phyloP scores from a whole-genome alignment of 2,113 vertebrate species.

The Hippolais icterina region DNA sequence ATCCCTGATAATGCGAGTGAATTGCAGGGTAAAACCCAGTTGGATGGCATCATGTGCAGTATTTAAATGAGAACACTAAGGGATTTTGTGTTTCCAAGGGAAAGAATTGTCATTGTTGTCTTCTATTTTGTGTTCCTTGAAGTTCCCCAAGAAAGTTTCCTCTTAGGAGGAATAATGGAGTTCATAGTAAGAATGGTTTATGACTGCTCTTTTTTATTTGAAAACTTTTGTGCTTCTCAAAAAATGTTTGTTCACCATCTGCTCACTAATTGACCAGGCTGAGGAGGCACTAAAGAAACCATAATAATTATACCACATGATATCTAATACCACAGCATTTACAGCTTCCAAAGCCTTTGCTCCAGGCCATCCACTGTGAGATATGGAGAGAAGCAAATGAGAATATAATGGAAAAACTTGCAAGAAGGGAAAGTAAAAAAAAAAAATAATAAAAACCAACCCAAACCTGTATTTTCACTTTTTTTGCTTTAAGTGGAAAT shows the following conservation, averaged over 20 bases:
- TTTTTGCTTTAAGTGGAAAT: neutral
- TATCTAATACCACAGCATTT: neutral
- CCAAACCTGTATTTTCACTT: neutral
- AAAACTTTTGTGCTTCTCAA: neutral
- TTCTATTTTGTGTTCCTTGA: conserved; percentile 13
- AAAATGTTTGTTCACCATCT: neutral
- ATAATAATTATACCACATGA: neutral
- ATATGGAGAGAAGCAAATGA: neutral
- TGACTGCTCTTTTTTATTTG: neutral
- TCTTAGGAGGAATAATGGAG: neutral
- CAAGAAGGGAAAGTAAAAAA: neutral
- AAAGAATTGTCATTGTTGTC: conserved; percentile 9
- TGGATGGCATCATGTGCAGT: neutral
- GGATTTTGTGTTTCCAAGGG: conserved; percentile 21
- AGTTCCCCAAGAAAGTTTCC: conserved; percentile 3
- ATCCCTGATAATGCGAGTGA: neutral
- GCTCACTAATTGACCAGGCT: neutral
- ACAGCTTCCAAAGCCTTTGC: neutral
- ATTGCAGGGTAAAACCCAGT: conserved; percentile 44
- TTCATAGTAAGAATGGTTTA: neutral
- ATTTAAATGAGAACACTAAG: conserved; percentile 41
- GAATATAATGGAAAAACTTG: neutral
- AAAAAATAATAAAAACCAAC: neutral
- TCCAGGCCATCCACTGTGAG: neutral
- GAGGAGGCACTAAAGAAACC: neutral